Evolutionary conservation across 2,888 invertebrate genomes (phyloP).

Genomic region (Apomyelois bistriatella): DNA sequence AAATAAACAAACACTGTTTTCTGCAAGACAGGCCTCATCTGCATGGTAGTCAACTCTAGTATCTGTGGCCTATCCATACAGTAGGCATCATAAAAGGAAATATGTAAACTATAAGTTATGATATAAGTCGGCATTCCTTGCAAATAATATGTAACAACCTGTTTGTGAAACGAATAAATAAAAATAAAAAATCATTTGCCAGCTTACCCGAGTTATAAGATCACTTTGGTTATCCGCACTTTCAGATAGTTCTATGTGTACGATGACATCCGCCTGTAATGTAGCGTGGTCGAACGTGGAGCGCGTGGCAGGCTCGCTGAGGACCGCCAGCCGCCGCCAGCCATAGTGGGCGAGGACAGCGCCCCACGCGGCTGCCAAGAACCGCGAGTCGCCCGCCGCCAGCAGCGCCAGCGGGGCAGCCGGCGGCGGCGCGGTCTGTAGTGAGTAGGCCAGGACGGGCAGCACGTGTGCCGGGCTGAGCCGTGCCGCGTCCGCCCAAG

Average conservation of each 20-base stretch:
- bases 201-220: slow-evolving; percentile 31
- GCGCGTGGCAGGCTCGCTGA: slow-evolving; percentile 50
- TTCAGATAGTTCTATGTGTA: slow-evolving; percentile 59
- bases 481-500: slow-evolving; percentile 55
- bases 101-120: too few relatives aligned
- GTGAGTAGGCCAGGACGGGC: slow-evolving; percentile 56
- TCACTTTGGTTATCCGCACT: slow-evolving; percentile 35
- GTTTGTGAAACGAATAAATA: too few relatives aligned
- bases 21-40: too few relatives aligned
- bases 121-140: too few relatives aligned
- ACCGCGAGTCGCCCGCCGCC: slow-evolving; percentile 45
- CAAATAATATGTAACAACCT: too few relatives aligned
- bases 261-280: slow-evolving; percentile 39
- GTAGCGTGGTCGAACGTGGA: slow-evolving; percentile 40
- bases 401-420: slow-evolving; percentile 40
- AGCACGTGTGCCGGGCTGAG: slow-evolving; percentile 48
- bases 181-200: too few relatives aligned
- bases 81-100: neutral
- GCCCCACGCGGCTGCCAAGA: slow-evolving; percentile 29
- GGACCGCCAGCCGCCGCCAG: slow-evolving; percentile 55
- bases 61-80: too few relatives aligned
- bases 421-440: slow-evolving; percentile 42
- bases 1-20: too few relatives aligned
- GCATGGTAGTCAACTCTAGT: too few relatives aligned
- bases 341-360: slow-evolving; percentile 34